phyloP scores from a whole-genome alignment of 2,113 vertebrate species.

The Vulpes vulpes region DNA sequence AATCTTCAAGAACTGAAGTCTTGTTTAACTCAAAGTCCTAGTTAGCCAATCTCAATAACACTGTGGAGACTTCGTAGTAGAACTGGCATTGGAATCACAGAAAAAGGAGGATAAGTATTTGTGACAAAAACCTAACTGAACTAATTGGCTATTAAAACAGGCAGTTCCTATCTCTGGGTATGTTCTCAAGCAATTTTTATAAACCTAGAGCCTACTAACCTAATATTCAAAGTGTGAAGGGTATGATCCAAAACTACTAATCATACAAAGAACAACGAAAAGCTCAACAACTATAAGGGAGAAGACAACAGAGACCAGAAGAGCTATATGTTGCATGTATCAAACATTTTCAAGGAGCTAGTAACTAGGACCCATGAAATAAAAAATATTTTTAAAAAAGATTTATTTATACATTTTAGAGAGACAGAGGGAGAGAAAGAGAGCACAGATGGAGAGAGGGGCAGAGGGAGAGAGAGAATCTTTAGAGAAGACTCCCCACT shows the following conservation, averaged over 20 bases:
- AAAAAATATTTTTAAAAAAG: background rate
- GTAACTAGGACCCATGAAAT: background rate
- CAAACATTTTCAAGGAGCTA: background rate
- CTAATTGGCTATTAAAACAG: background rate
- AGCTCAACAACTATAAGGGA: background rate
- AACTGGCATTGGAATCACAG: background rate
- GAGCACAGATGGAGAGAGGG: too few relatives aligned
- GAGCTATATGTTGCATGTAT: background rate
- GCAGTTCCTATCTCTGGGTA: background rate
- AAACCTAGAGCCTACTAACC: background rate
- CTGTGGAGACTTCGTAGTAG: fast-evolving
- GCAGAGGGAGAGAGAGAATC: too few relatives aligned
- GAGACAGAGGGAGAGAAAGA: too few relatives aligned
- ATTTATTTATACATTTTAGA: background rate
- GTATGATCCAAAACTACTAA: background rate
- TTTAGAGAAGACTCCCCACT: too few relatives aligned
- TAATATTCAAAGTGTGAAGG: background rate
- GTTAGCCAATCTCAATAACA: background rate
- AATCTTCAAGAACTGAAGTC: background rate
- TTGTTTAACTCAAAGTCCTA: background rate
- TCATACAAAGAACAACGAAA: background rate
- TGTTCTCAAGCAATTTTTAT: background rate
- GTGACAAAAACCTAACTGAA: background rate
- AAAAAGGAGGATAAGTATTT: background rate
- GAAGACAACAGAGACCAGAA: background rate